These are phyloP conservation scores for Sarcophaga variegata DNA, from an alignment of 2,888 invertebrate genomes.

Conservation along the genomic window DNA sequence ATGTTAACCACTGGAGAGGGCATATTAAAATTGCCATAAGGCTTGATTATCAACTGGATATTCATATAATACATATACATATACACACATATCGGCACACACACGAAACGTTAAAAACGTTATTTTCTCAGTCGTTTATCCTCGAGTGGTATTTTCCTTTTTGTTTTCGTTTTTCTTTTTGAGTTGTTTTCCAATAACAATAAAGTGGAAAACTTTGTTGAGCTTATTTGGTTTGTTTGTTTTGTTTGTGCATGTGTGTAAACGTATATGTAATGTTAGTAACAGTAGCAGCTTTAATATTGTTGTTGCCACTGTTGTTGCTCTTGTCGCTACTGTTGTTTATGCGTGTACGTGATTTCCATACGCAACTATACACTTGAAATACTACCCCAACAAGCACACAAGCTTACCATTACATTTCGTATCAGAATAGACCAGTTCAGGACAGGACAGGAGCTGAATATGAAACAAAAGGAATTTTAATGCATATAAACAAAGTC, in stretches of 20 bases:
- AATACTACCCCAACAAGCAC: slow-evolving; percentile 28
- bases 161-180: slow-evolving; percentile 3
- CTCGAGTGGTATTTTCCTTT: background rate
- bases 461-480: slow-evolving; percentile 41
- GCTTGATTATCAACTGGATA: slow-evolving; percentile 52
- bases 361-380: slow-evolving; percentile 45
- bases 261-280: slow-evolving; percentile 23
- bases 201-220: slow-evolving; percentile 48
- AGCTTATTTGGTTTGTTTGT: background rate
- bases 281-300: slow-evolving; percentile 56
- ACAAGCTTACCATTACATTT: slow-evolving; percentile 45
- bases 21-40: slow-evolving; percentile 62
- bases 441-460: slow-evolving; percentile 21
- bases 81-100: background rate
- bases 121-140: slow-evolving; percentile 12
- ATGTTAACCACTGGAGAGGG: slow-evolving; percentile 1
- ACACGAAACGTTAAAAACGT: slow-evolving; percentile 28
- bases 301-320: slow-evolving; percentile 34
- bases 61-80: slow-evolving; percentile 15
- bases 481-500: slow-evolving; percentile 44
- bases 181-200: slow-evolving; percentile 31
- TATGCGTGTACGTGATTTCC: slow-evolving; percentile 68
- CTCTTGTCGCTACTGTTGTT: slow-evolving; percentile 57
- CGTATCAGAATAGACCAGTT: slow-evolving; percentile 43
- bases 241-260: background rate